Percentiles rank a stretch among this genome's conserved stretches.
These are phyloP conservation scores for Podarcis muralis DNA, from an alignment of 2,113 vertebrate genomes.

Conservation along the genomic window DNA sequence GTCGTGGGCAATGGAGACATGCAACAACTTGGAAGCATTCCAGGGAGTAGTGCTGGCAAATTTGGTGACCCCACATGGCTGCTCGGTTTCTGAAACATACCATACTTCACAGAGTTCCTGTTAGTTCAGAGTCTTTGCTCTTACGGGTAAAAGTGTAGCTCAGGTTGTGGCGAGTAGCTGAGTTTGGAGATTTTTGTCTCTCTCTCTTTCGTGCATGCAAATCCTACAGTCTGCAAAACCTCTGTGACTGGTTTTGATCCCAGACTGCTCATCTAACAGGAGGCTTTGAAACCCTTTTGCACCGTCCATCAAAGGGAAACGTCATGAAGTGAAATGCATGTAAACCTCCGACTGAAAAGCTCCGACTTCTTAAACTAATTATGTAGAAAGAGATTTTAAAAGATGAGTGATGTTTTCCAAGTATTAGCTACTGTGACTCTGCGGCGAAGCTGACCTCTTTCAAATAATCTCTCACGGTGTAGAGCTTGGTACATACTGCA, in stretches of 20 bases:
- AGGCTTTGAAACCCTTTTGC: constrained; percentile 18
- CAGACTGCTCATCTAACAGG: neutral
- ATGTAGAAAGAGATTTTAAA: neutral
- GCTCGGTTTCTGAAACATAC: constrained; percentile 14
- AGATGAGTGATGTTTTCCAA: neutral
- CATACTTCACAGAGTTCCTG: constrained; percentile 12
- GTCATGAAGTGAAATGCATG: neutral
- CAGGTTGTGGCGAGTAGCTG: constrained; percentile 21
- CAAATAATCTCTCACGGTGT: neutral
- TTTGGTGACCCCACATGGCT: neutral
- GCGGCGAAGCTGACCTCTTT: neutral
- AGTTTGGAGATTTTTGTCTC: neutral
- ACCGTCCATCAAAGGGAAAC: accelerated
- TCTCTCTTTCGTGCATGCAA: neutral
- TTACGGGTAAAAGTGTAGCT: constrained; percentile 16
- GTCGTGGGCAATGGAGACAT: neutral
- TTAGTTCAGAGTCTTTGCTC: neutral
- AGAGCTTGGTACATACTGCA: neutral
- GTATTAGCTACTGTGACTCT: neutral
- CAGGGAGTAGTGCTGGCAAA: neutral
- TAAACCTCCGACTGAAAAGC: neutral
- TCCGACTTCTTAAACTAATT: neutral
- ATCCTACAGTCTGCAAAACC: neutral
- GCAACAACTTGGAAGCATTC: neutral
- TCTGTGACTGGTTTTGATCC: constrained; percentile 43